A percentile compares a stretch with the other conserved stretches of the same genome.
phyloP scores from a whole-genome alignment of 2,888 invertebrate species.

The Neoaliturus tenellus region DNA sequence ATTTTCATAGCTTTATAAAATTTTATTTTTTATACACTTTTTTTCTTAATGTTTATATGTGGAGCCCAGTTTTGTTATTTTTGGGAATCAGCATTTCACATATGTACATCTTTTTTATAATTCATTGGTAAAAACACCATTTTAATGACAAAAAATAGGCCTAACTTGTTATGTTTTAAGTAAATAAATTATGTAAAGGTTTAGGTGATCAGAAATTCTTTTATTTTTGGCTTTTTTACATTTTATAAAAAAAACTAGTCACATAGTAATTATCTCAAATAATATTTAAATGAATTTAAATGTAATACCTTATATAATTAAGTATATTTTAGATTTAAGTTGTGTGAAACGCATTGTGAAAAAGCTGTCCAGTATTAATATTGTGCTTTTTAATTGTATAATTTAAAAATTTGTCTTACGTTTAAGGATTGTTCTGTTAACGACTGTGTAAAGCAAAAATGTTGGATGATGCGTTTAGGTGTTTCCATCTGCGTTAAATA shows the following conservation, averaged over 20 bases:
- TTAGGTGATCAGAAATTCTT: neutral
- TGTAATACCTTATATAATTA: neutral
- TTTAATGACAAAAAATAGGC: neutral
- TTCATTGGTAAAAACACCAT: neutral
- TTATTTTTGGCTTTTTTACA: constrained; percentile 25
- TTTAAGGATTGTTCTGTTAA: constrained; percentile 19
- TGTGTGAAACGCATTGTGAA: constrained; percentile 14
- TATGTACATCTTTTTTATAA: neutral
- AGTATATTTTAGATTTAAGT: constrained; percentile 35
- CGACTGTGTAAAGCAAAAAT: neutral
- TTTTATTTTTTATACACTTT: neutral
- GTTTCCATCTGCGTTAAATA: too few relatives aligned
- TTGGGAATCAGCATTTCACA: neutral
- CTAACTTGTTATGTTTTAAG: neutral
- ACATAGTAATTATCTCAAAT: neutral
- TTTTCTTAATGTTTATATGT: neutral
- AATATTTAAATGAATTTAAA: constrained; percentile 6
- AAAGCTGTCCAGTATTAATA: constrained; percentile 38
- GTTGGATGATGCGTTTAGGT: neutral
- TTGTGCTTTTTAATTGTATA: constrained; percentile 6
- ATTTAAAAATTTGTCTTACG: neutral
- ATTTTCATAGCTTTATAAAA: neutral
- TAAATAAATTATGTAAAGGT: neutral
- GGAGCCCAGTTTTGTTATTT: neutral
- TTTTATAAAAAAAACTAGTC: constrained; percentile 43